Conservation (phyloP, 2,888 invertebrate species). For the Drosophila setosimentum region DNA sequence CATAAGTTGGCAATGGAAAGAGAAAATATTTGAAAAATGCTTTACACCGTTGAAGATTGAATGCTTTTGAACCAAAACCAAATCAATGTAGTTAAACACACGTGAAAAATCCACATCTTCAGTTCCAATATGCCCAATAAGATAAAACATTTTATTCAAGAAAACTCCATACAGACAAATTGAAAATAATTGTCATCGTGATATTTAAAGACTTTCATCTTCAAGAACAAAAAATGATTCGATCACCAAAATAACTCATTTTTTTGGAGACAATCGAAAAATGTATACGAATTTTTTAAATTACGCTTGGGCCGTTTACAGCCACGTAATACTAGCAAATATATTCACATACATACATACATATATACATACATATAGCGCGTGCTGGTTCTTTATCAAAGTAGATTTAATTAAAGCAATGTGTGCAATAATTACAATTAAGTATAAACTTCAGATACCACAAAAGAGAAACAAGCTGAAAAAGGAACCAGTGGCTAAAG, state of each 20-base stretch:
- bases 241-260: background rate
- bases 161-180: background rate
- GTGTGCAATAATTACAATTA: constrained; percentile 52
- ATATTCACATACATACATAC: background rate
- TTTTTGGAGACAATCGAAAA: background rate
- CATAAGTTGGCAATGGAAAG: background rate
- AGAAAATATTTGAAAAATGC: background rate
- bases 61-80: background rate
- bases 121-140: background rate
- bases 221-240: background rate
- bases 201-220: background rate
- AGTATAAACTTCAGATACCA: constrained; percentile 28
- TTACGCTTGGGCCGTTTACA: too few species aligned
- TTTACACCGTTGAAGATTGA: background rate
- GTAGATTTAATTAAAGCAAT: constrained; percentile 33
- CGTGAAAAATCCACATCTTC: too few species aligned
- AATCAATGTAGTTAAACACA: background rate
- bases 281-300: background rate
- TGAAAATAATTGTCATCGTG: background rate
- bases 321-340: background rate
- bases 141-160: background rate
- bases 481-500: constrained; percentile 29
- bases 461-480: background rate
- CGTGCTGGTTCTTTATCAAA: background rate
- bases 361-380: background rate